These are phyloP conservation scores for Ephialtes manifestator DNA, from an alignment of 2,888 invertebrate species.

Conservation along the genomic window DNA sequence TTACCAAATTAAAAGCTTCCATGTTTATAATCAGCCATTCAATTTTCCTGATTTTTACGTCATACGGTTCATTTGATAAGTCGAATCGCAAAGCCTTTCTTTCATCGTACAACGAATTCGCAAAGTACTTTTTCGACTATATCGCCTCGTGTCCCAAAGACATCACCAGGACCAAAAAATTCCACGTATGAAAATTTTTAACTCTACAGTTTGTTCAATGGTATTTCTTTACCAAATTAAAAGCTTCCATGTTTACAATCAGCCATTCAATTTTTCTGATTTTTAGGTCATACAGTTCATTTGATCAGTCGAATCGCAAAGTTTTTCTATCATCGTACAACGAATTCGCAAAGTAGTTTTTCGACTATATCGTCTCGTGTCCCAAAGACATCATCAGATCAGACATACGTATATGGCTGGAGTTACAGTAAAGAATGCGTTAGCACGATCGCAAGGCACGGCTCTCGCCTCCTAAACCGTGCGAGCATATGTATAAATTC, in stretches of 20 bases:
- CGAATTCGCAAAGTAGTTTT: neutral
- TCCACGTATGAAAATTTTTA: too few relatives aligned
- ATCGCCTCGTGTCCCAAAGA: slow-evolving; percentile 22
- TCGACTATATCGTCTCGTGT: slow-evolving; percentile 32
- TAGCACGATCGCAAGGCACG: slow-evolving; percentile 17
- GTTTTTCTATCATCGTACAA: neutral
- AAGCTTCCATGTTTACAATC: too few relatives aligned
- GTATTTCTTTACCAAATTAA: too few relatives aligned
- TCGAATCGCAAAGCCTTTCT: neutral
- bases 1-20: too few relatives aligned
- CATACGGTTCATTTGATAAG: neutral
- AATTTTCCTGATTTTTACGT: too few relatives aligned
- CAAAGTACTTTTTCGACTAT: slow-evolving; percentile 18
- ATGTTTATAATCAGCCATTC: too few relatives aligned
- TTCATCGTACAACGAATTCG: neutral
- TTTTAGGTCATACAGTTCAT: neutral
- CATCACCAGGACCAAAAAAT: neutral
- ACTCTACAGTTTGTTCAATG: too few relatives aligned
- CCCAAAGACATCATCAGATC: slow-evolving; percentile 1
- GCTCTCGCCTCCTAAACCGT: slow-evolving; percentile 5
- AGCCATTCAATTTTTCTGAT: too few relatives aligned
- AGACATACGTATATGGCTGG: neutral
- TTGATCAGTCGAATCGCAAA: neutral
- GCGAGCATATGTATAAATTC: slow-evolving; percentile 37
- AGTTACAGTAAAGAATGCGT: slow-evolving; percentile 5